These are phyloP conservation scores for Salvelinus alpinus DNA, from an alignment of 2,113 vertebrate species.

Conservation along the genomic window DNA sequence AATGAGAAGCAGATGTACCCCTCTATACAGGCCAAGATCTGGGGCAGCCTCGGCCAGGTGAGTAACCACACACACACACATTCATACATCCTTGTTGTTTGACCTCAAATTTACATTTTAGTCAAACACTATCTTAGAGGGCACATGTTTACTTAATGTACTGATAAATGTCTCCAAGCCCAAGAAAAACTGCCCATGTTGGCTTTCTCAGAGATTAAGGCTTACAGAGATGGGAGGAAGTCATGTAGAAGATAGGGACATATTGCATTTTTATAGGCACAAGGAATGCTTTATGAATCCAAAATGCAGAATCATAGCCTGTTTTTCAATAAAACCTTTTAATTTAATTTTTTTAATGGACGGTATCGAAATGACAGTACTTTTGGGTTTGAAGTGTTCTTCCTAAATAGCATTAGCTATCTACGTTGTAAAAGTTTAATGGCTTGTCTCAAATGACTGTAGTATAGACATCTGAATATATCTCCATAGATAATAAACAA, in stretches of 20 bases:
- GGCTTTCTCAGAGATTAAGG: neutral
- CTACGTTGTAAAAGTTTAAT: no score
- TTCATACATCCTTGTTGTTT: neutral
- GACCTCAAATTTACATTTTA: no score
- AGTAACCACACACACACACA: neutral
- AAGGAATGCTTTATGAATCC: neutral
- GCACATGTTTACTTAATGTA: neutral
- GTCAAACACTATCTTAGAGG: neutral
- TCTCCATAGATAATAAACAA: no score
- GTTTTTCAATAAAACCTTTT: neutral
- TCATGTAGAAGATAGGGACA: neutral
- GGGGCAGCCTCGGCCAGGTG: conserved; percentile 98
- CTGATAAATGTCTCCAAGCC: neutral
- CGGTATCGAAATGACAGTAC: no score
- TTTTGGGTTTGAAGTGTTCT: no score
- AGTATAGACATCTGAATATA: no score
- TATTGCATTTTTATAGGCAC: neutral
- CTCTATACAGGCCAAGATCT: conserved; percentile 98
- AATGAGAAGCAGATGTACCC: conserved; percentile 99
- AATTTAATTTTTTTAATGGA: no score
- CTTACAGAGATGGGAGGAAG: neutral
- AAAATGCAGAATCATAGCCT: neutral
- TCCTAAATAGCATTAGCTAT: no score
- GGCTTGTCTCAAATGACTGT: no score
- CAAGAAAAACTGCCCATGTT: neutral